Base-by-base conservation (phyloP, 2,113 vertebrate genomes). In the Pungitius pungitius region DNA sequence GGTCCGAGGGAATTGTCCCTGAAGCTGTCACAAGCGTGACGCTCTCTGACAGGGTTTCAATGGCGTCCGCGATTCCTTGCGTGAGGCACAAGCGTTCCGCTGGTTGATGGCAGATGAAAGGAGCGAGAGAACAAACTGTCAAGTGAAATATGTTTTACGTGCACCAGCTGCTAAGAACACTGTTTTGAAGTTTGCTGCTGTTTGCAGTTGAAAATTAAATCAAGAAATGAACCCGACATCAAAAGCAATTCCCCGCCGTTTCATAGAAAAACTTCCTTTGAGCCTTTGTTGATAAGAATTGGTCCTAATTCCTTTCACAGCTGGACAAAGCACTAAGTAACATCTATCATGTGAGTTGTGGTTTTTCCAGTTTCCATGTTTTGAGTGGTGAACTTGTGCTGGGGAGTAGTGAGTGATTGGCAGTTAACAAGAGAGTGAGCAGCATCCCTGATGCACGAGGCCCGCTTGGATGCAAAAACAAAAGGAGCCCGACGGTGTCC, bases 391-490 rank as follows among this genome's bases (percentile, higher is more conserved):
- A 83, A 74, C 35, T 59, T 37, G 10, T 33, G 7, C 6, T 39
- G 40, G 24, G 24, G 12, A 22, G 52, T 24, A 45, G 33, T 56
- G 39, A 27, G 20, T 54, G 37, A 52, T 27, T 75, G 71, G 65
- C 62, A 52, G 22, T 5, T 11, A 37, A 22, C 57, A 49, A 35
- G 27, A 6, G 8, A 55, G 33, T 18, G 33, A 69, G 52, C 67
- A 57, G 43, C 80, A 56, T 71, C 72, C 47, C 65, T 20, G 64
- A 78, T 74, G 67, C 72, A 69, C 40, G 6, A 52, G 0, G 52
- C 40, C 35, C 30, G 42, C 75, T 75, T 68, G 27, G 49, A 77
- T 81, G 35, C 30, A 66, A 66, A 71, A 35, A 39, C 24, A 66
- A n/a, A n/a, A 75, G 30, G 27, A 74, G 61, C 57, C 40, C 51